phyloP scores from a whole-genome alignment of 2,797 vertebrate species.

The Rallus crepitans region DNA sequence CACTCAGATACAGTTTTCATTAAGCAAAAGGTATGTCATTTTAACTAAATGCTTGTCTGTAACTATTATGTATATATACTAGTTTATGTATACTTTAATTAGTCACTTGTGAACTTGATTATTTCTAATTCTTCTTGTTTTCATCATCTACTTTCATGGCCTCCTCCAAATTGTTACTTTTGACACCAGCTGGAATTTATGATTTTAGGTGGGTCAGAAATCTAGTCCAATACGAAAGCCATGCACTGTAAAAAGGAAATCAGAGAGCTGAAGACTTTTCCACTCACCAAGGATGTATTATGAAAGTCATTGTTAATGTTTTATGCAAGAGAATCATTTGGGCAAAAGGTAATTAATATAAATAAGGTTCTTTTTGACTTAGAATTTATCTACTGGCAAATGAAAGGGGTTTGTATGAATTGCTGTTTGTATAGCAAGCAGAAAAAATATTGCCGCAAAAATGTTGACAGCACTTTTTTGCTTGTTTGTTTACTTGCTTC shows the following conservation, averaged over 20 bases:
- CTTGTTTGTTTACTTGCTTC: conserved; percentile 9
- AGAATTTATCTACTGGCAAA: neutral
- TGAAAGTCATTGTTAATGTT: neutral
- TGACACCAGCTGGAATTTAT: neutral
- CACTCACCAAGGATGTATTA: neutral
- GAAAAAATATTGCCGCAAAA: neutral
- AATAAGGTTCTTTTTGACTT: neutral
- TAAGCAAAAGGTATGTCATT: neutral
- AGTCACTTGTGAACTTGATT: neutral
- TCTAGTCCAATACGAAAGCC: neutral
- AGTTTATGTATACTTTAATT: neutral
- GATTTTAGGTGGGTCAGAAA: neutral
- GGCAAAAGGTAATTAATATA: neutral
- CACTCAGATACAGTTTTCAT: neutral
- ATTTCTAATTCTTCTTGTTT: neutral
- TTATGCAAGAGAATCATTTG: neutral
- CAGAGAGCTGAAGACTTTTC: neutral
- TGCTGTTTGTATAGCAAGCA: neutral
- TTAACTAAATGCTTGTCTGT: no score
- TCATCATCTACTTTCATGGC: neutral
- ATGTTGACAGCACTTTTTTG: neutral
- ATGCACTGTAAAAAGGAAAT: neutral
- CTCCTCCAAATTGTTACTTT: neutral
- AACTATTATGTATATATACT: no score
- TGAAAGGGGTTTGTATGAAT: neutral